Evolutionary conservation across 2,888 invertebrate genomes (phyloP).

Genomic region (Brenthis hecate): DNA sequence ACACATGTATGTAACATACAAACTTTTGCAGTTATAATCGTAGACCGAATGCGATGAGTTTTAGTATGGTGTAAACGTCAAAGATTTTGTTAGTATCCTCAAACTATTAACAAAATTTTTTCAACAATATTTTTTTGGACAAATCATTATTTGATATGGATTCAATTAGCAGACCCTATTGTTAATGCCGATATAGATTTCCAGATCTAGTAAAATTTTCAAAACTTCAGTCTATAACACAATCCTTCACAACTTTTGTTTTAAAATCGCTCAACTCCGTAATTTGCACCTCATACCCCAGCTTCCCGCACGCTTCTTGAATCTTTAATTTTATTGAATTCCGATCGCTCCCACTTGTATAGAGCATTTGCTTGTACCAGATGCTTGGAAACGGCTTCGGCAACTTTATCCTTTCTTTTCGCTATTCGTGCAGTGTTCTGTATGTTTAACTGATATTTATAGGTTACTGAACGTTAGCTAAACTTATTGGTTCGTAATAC

Average conservation of each 20-base stretch:
- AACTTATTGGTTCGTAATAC: background rate
- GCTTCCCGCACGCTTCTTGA: constrained; percentile 63
- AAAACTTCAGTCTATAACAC: too few relatives aligned
- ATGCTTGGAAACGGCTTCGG: constrained; percentile 39
- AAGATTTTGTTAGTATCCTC: too few relatives aligned
- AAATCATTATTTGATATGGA: too few relatives aligned
- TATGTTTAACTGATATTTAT: constrained; percentile 34
- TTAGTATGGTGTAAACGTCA: too few relatives aligned
- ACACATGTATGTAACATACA: too few relatives aligned
- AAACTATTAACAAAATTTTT: too few relatives aligned
- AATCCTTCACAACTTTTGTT: constrained; percentile 44
- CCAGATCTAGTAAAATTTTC: too few relatives aligned
- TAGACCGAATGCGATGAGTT: too few relatives aligned
- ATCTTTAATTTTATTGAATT: constrained; percentile 74
- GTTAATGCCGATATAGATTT: too few relatives aligned
- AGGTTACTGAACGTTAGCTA: background rate
- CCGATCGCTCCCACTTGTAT: constrained; percentile 58
- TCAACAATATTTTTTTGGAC: too few relatives aligned
- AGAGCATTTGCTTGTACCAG: constrained; percentile 41
- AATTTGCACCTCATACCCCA: constrained; percentile 44
- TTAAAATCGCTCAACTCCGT: constrained; percentile 60
- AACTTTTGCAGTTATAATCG: too few relatives aligned
- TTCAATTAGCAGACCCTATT: too few relatives aligned
- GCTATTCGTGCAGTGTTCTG: constrained; percentile 32
- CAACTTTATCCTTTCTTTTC: constrained; percentile 38